phyloP scores from a whole-genome alignment of 1,140 invertebrate genomes.

The Habropoda laboriosa region DNA sequence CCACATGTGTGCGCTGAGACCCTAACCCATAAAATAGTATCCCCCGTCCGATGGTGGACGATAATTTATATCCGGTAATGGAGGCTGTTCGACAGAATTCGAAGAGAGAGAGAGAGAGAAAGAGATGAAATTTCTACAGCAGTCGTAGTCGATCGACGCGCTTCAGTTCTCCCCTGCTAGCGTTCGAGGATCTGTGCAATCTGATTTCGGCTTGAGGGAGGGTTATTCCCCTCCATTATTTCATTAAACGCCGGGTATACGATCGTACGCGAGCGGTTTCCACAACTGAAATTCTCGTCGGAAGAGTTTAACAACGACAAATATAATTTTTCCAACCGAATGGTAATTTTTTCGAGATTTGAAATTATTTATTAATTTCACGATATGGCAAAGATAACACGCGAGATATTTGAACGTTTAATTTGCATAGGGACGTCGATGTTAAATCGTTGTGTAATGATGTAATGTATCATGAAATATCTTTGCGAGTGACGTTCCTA shows the following conservation, averaged over 20 bases:
- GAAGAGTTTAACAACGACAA: neutral
- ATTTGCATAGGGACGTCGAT: slow-evolving; percentile 17
- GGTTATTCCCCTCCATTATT: slow-evolving; percentile 27
- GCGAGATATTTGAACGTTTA: neutral
- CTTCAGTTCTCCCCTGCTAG: neutral
- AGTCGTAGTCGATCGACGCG: slow-evolving; percentile 25
- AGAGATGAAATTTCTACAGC: slow-evolving; percentile 14
- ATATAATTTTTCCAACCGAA: neutral
- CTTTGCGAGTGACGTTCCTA: neutral
- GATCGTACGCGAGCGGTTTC: neutral
- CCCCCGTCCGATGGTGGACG: slow-evolving; percentile 20
- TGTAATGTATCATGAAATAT: slow-evolving; percentile 12
- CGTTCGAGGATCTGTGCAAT: slow-evolving; percentile 20
- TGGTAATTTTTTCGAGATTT: neutral
- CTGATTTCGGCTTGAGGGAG: slow-evolving; percentile 10
- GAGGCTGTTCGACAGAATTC: slow-evolving; percentile 28
- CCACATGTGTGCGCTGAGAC: neutral
- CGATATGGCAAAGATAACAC: too few species aligned
- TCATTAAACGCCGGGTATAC: slow-evolving; percentile 4
- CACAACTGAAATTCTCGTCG: neutral
- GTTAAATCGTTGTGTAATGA: slow-evolving; percentile 22
- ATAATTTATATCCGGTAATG: slow-evolving; percentile 55
- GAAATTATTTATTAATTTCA: too few species aligned
- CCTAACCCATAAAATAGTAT: slow-evolving; percentile 44
- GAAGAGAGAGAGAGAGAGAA: neutral